These are phyloP conservation scores for Puntigrus tetrazona DNA, from an alignment of 2,113 vertebrate species.

Conservation along the genomic window DNA sequence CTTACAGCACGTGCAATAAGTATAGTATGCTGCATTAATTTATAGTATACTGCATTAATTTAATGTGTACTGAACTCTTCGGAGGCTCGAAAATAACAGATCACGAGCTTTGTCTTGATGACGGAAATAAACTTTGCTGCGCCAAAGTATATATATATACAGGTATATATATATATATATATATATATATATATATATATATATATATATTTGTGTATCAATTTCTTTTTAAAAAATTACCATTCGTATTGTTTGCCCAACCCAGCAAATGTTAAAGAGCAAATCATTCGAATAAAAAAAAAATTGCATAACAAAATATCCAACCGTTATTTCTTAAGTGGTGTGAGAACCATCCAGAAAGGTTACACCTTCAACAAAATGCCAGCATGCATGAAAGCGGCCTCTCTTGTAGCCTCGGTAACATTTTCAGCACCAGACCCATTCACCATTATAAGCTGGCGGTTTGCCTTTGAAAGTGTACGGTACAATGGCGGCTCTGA, in stretches of 20 bases:
- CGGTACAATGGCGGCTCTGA: constrained; percentile 22
- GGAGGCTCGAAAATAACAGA: no score
- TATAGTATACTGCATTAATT: no score
- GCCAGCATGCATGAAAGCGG: constrained; percentile 28
- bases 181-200: no score
- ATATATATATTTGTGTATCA: no score
- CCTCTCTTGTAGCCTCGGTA: not conserved
- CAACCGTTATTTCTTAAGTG: not conserved
- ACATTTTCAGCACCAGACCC: constrained; percentile 19
- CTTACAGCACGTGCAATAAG: no score
- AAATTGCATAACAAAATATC: not conserved
- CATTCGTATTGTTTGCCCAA: not conserved
- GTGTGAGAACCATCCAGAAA: not conserved
- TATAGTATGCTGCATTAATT: no score
- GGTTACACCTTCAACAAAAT: constrained; percentile 35
- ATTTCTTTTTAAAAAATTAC: no score
- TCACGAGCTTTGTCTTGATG: no score
- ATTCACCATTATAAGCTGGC: constrained; percentile 35
- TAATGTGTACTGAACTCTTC: no score
- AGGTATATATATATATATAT: no score
- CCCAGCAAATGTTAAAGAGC: not conserved
- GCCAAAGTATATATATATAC: no score
- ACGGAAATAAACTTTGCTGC: no score
- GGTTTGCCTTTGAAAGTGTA: constrained; percentile 31
- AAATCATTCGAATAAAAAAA: not conserved